Conservation (phyloP, 2,888 invertebrate genomes). For the Argyra leucocephala region DNA sequence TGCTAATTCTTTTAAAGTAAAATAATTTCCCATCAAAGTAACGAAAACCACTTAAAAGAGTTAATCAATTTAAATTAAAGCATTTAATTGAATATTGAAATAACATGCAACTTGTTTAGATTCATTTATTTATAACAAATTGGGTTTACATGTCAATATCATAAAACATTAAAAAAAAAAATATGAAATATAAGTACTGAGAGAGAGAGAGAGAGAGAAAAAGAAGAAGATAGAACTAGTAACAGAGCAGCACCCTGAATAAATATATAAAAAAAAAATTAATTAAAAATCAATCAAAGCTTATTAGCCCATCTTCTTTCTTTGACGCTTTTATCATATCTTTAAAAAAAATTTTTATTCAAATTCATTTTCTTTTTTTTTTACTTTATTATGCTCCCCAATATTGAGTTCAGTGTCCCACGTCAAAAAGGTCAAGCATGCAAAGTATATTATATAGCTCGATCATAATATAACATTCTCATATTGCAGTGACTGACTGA, state of each 20-base stretch:
- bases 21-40: too few relatives aligned
- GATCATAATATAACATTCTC: too few relatives aligned
- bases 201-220: too few relatives aligned
- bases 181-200: not conserved
- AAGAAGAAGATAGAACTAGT: too few relatives aligned
- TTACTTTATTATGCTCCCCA: not conserved
- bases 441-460: not conserved
- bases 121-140: not conserved
- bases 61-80: too few relatives aligned
- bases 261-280: not conserved
- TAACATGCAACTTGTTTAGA: too few relatives aligned
- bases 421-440: slow-evolving; percentile 1
- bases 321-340: not conserved
- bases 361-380: not conserved
- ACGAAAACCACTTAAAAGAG: too few relatives aligned
- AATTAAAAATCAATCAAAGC: slow-evolving; percentile 4
- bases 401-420: slow-evolving; percentile 1
- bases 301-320: not conserved
- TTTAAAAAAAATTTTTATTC: not conserved
- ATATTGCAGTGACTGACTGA: not conserved
- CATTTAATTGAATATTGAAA: too few relatives aligned
- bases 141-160: not conserved
- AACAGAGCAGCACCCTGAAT: too few relatives aligned
- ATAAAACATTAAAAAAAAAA: not conserved
- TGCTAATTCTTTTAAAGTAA: too few relatives aligned